Percentiles rank a stretch among this genome's conserved stretches.
Evolutionary conservation across 2,797 vertebrate genomes (phyloP).

Genomic region (Enteromius paludinosus): DNA sequence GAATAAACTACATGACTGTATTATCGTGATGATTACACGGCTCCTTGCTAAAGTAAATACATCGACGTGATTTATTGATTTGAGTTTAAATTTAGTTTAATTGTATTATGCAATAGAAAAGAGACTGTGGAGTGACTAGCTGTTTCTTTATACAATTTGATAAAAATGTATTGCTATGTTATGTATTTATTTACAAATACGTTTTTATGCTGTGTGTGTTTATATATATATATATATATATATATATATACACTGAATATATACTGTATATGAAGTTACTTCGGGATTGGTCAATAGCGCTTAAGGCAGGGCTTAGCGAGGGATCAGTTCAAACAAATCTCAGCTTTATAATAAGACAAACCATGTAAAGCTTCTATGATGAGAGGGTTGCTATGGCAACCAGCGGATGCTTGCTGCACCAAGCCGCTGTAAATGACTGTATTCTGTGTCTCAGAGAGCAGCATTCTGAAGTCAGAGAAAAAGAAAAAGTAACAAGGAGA

Average conservation of each 20-base stretch:
- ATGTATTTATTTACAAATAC: too few relatives aligned
- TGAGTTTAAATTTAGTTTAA: not conserved
- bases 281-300: not conserved
- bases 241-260: too few relatives aligned
- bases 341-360: not conserved
- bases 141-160: not conserved
- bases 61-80: not conserved
- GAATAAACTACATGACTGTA: not conserved
- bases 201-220: too few relatives aligned
- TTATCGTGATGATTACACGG: not conserved
- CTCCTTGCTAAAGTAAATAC: not conserved
- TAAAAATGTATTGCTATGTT: too few relatives aligned
- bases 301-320: not conserved
- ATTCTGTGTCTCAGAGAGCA: not conserved
- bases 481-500: not conserved
- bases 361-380: slow-evolving; percentile 23
- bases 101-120: not conserved
- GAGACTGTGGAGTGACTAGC: not conserved
- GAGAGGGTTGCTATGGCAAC: slow-evolving; percentile 43
- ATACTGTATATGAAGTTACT: too few relatives aligned
- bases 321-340: not conserved
- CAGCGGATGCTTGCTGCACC: not conserved
- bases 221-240: too few relatives aligned
- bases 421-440: not conserved
- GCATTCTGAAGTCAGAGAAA: not conserved